Evolutionary conservation across 23 tunicate species (phyloP).

Genomic region (Diplosoma virens): DNA sequence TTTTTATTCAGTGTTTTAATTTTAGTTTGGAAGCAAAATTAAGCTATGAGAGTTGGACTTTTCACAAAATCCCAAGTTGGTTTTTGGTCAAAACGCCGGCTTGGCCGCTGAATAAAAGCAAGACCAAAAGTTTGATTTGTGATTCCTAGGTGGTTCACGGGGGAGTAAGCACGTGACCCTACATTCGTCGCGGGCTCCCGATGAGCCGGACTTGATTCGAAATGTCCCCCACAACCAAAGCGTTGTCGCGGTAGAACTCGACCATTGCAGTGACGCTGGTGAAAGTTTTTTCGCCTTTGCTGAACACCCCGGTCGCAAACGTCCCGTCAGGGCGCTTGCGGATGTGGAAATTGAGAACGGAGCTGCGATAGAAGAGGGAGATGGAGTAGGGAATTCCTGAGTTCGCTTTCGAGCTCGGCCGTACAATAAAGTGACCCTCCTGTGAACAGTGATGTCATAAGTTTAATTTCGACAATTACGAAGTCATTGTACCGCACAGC

Average conservation of each 20-base stretch:
- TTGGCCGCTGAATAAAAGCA: no score
- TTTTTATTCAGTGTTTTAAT: no score
- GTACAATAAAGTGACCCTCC: slow-evolving; percentile 81
- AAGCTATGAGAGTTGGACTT: no score
- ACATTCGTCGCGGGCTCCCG: not conserved
- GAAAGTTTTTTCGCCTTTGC: slow-evolving; percentile 66
- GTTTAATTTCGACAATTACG: no score
- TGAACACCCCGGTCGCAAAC: slow-evolving; percentile 72
- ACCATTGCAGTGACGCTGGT: slow-evolving; percentile 56
- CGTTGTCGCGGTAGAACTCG: slow-evolving; percentile 46
- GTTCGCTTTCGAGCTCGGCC: slow-evolving; percentile 61
- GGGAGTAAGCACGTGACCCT: no score
- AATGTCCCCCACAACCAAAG: slow-evolving; percentile 63
- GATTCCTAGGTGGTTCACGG: no score
- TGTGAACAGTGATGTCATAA: slow-evolving; percentile 1
- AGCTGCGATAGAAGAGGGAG: slow-evolving; percentile 48
- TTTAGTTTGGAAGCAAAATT: no score
- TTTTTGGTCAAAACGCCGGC: no score
- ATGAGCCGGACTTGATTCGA: slow-evolving; percentile 29
- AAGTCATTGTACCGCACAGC: no score
- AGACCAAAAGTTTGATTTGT: no score
- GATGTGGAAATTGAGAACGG: slow-evolving; percentile 79
- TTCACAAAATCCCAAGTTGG: no score
- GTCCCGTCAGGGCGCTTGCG: slow-evolving; percentile 48
- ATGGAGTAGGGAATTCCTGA: slow-evolving; percentile 62